Evolutionary conservation across 2,113 vertebrate species (phyloP).

Genomic region (Sclerurus mexicanus): DNA sequence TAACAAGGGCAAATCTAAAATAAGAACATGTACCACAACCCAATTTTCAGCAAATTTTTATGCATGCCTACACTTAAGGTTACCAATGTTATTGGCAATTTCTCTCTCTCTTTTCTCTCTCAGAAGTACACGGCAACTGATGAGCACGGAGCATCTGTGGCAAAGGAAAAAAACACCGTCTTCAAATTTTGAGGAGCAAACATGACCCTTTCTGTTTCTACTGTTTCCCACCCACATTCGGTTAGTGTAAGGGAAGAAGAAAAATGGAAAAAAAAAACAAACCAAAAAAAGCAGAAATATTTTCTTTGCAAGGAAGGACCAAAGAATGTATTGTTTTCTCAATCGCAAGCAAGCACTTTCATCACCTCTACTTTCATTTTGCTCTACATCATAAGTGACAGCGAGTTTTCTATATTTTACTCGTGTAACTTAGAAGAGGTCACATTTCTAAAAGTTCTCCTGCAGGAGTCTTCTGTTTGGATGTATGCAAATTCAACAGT

Average conservation of each 20-base stretch:
- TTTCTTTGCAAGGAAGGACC: neutral
- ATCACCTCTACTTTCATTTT: neutral
- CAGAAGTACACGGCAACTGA: constrained; percentile 61
- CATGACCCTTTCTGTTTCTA: constrained; percentile 51
- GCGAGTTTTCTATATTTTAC: neutral
- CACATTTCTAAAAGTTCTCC: neutral
- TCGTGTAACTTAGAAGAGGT: neutral
- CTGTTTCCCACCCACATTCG: constrained; percentile 43
- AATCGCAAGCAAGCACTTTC: neutral
- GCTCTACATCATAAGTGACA: constrained; percentile 8
- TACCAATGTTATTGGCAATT: constrained; percentile 69
- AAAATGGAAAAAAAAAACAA: neutral
- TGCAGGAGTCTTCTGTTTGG: neutral
- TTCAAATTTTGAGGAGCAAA: constrained; percentile 62
- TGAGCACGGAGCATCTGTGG: constrained; percentile 49
- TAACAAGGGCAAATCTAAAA: constrained; percentile 79
- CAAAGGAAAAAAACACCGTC: constrained; percentile 45
- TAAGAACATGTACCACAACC: constrained; percentile 71
- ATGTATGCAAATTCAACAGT: constrained; percentile 23
- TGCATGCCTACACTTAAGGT: constrained; percentile 73
- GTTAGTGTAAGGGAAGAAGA: constrained; percentile 11
- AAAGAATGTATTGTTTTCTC: constrained; percentile 5
- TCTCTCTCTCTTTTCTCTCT: constrained; percentile 59
- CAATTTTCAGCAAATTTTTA: constrained; percentile 73
- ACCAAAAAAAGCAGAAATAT: neutral